Evolutionary conservation across 2,797 vertebrate species (phyloP).

Genomic region (Dryobates pubescens): DNA sequence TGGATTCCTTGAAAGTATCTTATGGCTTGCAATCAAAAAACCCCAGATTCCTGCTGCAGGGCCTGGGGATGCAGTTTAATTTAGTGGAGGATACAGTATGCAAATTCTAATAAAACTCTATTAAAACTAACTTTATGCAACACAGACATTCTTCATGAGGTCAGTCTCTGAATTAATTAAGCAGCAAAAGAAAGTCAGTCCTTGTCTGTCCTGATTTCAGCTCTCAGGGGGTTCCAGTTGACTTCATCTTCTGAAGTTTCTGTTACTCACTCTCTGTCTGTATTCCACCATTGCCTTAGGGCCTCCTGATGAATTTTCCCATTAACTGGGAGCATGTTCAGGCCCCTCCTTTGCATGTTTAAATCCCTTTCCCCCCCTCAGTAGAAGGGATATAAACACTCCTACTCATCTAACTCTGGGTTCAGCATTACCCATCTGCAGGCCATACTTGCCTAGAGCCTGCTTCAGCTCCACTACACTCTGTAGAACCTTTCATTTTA

Average conservation of each 20-base stretch:
- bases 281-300: neutral
- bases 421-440: neutral
- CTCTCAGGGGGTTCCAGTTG: neutral
- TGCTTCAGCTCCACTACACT: neutral
- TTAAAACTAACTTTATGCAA: neutral
- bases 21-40: neutral
- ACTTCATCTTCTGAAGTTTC: neutral
- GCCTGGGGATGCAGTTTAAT: neutral
- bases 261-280: neutral
- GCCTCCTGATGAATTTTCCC: neutral
- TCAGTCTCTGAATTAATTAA: neutral
- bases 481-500: neutral
- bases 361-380: neutral
- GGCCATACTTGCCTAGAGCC: constrained; percentile 12
- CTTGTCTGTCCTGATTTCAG: neutral
- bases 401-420: neutral
- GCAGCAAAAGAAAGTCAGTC: neutral
- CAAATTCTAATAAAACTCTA: neutral
- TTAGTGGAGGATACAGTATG: neutral
- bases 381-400: neutral
- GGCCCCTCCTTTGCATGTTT: neutral
- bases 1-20: neutral
- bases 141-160: neutral
- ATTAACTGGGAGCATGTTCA: neutral
- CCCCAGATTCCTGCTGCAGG: neutral